Evolutionary conservation across 2,797 vertebrate species (phyloP).

Genomic region (Meriones psammophilus): DNA sequence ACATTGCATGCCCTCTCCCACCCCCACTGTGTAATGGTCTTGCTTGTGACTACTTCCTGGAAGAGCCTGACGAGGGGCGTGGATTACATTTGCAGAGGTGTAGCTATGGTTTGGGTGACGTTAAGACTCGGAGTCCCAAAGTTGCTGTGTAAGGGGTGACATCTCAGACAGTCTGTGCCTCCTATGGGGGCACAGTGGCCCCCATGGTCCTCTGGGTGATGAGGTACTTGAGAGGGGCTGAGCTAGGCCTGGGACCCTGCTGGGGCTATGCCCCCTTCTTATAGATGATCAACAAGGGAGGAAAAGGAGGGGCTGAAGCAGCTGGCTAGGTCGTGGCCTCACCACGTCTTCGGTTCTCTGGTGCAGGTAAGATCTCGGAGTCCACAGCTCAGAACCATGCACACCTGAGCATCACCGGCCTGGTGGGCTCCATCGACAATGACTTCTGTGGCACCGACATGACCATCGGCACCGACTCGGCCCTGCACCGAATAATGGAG

Average conservation of each 20-base stretch:
- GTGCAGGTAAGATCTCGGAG: constrained; percentile 93
- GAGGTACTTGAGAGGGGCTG: too few relatives aligned
- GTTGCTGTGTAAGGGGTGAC: neutral
- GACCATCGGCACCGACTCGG: constrained; percentile 98
- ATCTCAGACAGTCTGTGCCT: neutral
- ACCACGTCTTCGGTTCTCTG: neutral
- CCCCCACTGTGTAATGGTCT: too few relatives aligned
- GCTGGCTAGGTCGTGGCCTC: rapidly evolving
- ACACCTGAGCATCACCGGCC: constrained; percentile 95
- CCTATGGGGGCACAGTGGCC: too few relatives aligned
- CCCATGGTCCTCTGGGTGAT: neutral
- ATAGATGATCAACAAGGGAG: rapidly evolving
- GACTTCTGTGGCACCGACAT: constrained; percentile 99
- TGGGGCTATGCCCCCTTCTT: rapidly evolving
- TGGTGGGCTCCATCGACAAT: constrained; percentile 98
- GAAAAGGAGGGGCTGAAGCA: neutral
- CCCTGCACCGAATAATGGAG: constrained; percentile 96
- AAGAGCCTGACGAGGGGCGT: rapidly evolving
- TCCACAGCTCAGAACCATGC: constrained; percentile 89
- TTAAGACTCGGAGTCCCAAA: neutral
- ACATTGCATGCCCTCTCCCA: rapidly evolving
- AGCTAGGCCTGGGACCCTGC: neutral
- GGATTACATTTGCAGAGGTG: neutral
- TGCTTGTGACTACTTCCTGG: too few relatives aligned
- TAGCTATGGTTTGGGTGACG: neutral